Base-by-base conservation (phyloP, 2,113 vertebrate genomes). In the Felis chaus region DNA sequence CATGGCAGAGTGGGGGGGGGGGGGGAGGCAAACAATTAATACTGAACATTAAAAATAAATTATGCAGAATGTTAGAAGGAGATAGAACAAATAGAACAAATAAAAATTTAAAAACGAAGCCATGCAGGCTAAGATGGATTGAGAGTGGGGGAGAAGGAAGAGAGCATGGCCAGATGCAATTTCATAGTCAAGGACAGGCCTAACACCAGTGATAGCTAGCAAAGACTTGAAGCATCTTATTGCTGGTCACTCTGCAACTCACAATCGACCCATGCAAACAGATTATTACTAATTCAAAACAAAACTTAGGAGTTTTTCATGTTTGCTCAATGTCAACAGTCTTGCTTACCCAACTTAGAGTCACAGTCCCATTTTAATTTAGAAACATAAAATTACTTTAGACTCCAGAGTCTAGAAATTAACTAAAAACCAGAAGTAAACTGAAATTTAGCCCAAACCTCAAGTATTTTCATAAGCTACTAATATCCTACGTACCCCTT, bases 381-480 rank as follows among this genome's bases (percentile, higher is more conserved):
- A 96, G 57, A 97, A 92, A 6, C 31, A 79, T 78, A 80, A 91
- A 92, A 95, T 89, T 33, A 83, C 57, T 55, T 92, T 65, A 91
- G 48, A 95, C 27, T 85, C 50, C 36, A n/a, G 4, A 45, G 27
- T 83, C 66, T 36, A 83, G 33, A 94, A 83, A 91, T 63, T 19
- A 96, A 97, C 76, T 53, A 91, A 66, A 3, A 71, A 21, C 48
- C 83, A 95, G 71, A 96, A 92, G 68, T 79, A 84, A 88, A 93
- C 68, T 50, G 4, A 83, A 66, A 84, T 97, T 84, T 33, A 65
- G 8, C 29, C 73, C 83, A 76, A 97, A 6, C 4, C 53, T 85
- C 33, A 65, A 80, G 27, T n/a, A 31, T 97, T 95, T 98, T 94
- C 61, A 92, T 85, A 81, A 96, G 57, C 53, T 97, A 87, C 80